Conservation (phyloP, 1,140 invertebrate genomes). For the Diorhabda sublineata region DNA sequence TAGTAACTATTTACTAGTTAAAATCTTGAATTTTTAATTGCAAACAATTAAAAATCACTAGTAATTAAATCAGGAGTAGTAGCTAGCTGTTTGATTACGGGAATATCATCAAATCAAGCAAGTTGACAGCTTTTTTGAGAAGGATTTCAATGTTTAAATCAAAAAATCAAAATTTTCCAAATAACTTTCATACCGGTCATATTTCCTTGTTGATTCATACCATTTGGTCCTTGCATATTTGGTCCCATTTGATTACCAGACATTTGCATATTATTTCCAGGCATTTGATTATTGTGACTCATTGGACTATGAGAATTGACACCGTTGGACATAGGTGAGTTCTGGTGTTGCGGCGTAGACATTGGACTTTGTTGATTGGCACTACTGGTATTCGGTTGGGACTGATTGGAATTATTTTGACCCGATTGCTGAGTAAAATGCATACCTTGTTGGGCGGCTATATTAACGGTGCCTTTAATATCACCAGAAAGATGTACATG, state of each 20-base stretch:
- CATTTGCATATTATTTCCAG: conserved; percentile 41
- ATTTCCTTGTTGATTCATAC: conserved; percentile 11
- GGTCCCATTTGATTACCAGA: conserved; percentile 22
- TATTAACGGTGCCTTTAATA: conserved; percentile 64
- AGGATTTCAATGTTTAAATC: no score
- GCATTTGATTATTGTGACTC: conserved; percentile 5
- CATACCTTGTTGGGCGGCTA: conserved; percentile 73
- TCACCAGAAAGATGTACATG: conserved; percentile 71
- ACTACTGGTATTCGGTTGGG: conserved; percentile 36
- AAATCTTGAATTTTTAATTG: no score
- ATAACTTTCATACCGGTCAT: conserved; percentile 3
- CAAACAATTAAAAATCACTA: no score
- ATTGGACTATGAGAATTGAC: conserved; percentile 15
- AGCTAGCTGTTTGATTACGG: no score
- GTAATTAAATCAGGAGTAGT: no score
- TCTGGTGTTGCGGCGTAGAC: conserved; percentile 21
- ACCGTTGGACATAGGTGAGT: conserved; percentile 21
- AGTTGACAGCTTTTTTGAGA: no score
- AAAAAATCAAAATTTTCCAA: no score
- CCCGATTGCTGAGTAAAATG: conserved; percentile 61
- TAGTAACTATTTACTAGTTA: no score
- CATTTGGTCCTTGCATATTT: conserved; percentile 20
- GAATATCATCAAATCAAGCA: no score
- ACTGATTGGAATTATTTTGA: conserved; percentile 39
- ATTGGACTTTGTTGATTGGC: conserved; percentile 38